phyloP scores from a whole-genome alignment of 2,113 vertebrate genomes.

The Excalfactoria chinensis region DNA sequence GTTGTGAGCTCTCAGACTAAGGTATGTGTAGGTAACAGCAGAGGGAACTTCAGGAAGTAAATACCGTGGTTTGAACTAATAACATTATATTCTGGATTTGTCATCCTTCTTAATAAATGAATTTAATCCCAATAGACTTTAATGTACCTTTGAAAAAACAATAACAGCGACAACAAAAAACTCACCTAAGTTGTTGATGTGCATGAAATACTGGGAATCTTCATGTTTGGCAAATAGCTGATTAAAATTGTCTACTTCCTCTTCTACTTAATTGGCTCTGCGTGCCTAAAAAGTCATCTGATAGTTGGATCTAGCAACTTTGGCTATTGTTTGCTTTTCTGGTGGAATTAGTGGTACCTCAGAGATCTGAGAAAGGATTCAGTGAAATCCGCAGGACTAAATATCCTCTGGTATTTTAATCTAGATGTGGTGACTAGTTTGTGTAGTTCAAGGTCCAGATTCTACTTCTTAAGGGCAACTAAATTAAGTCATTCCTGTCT shows the following conservation, averaged over 20 bases:
- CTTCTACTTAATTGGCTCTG: neutral
- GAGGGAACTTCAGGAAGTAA: neutral
- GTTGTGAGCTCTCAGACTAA: neutral
- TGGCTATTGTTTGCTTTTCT: slow-evolving; percentile 22
- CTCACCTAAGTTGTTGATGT: neutral
- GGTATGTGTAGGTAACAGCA: neutral
- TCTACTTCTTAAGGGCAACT: neutral
- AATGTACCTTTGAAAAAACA: neutral
- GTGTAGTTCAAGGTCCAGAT: neutral
- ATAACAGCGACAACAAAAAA: neutral
- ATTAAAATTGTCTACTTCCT: neutral
- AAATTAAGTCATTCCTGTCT: neutral
- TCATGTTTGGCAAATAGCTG: neutral
- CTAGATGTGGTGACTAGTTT: neutral
- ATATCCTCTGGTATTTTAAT: slow-evolving; percentile 48
- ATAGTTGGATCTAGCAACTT: neutral
- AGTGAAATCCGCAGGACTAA: slow-evolving; percentile 20
- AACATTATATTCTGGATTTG: neutral
- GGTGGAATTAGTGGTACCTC: neutral
- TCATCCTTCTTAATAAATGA: neutral
- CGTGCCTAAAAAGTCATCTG: neutral
- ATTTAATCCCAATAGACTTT: neutral
- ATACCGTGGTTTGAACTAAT: neutral
- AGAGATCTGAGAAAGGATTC: slow-evolving; percentile 21
- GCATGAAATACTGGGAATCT: neutral